Evolutionary conservation across 2,888 invertebrate species (phyloP).

Genomic region (Miltochrista miniata): DNA sequence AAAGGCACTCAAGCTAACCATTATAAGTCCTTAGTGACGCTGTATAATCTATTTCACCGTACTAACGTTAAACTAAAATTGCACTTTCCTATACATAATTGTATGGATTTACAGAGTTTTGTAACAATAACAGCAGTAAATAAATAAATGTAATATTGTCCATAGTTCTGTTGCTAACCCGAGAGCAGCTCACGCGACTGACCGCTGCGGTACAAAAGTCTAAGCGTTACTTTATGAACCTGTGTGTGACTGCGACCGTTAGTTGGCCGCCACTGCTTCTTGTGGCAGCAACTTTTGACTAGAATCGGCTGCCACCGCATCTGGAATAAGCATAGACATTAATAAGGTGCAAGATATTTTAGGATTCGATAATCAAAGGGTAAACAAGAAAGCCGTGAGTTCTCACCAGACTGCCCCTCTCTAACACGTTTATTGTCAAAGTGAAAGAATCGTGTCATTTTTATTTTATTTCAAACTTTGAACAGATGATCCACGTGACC

Average conservation of each 20-base stretch:
- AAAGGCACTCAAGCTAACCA: no score
- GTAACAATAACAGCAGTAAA: constrained; percentile 9
- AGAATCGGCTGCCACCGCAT: constrained; percentile 53
- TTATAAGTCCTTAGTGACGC: constrained; percentile 22
- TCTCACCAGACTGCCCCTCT: no score
- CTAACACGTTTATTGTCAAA: no score
- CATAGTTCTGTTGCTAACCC: constrained; percentile 26
- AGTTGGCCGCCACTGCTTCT: constrained; percentile 63
- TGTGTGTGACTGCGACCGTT: constrained; percentile 35
- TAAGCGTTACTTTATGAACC: constrained; percentile 49
- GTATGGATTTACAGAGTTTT: no score
- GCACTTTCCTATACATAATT: constrained; percentile 9
- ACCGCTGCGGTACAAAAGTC: constrained; percentile 62
- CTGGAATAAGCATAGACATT: constrained; percentile 42
- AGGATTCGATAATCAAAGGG: no score
- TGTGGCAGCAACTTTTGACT: constrained; percentile 54
- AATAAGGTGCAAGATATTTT: no score
- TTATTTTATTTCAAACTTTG: no score
- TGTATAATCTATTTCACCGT: constrained; percentile 5
- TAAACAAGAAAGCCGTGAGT: no score
- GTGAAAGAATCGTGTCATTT: no score
- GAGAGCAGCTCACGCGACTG: constrained; percentile 44
- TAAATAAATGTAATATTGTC: constrained; percentile 10
- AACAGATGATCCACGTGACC: no score
- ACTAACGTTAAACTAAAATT: constrained; percentile 16